Base-by-base conservation (phyloP, 2,113 vertebrate genomes). In the Oostethus manadensis region DNA sequence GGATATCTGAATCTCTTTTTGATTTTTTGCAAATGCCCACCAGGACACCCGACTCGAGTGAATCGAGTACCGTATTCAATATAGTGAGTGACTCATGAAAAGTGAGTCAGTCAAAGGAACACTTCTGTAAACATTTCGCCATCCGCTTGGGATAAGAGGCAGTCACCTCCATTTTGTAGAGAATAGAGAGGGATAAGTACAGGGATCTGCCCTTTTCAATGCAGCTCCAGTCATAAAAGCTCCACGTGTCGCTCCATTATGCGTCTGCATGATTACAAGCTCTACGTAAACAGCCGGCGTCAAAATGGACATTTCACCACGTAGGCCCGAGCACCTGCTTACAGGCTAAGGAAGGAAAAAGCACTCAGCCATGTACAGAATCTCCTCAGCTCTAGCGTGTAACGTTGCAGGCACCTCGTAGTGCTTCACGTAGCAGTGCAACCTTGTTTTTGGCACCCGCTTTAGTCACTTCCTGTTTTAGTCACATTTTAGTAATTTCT, bases 281-380 rank as follows among this genome's bases (percentile, higher is more conserved):
- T 54, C n/a, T 88, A 81, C 86, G 75, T 90, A 90, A 90, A 90
- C 89, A 89, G 84, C 85, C 88, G 83, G 81, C 84, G 82, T 88
- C 77, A 83, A 90, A 85, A 90, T 89, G 87, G 88, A 89, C 89
- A 88, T 90, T 89, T 89, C 84, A 85, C 87, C 60, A 80, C 84
- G 86, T 88, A 89, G 88, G 87, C 86, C 81, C 88, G 87, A 87
- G 86, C 89, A 89, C 87, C 87, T 90, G 88, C 87, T 90, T 88
- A 88, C 81, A 70, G 85, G 67, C 84, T 51, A 16, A 60, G 58
- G 68, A 67, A 78, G 84, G 81, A 78, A 78, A 79, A 76, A 82
- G 79, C 71, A 73, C 77, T 79, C 80, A 69, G 67, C 57, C 51
- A 69, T 70, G 10, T 54, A 38, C n/a, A n/a, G n/a, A n/a, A n/a